Conservation (phyloP, 92 coral and sea anemone genomes). For the Heteractis magnifica region DNA sequence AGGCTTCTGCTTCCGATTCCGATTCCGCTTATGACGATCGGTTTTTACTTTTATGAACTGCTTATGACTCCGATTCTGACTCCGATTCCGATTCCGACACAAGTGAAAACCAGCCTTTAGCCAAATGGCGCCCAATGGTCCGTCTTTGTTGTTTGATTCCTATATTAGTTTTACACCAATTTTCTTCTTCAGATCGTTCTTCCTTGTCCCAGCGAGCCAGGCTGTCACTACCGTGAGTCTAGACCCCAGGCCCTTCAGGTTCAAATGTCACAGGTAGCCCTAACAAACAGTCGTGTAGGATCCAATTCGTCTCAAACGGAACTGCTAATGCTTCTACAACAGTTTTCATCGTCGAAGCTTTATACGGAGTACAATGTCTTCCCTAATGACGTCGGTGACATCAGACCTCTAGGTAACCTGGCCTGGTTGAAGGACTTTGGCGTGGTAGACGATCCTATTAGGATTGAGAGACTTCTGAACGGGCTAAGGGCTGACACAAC, state of each 20-base stretch:
- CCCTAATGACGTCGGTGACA: constrained; percentile 69
- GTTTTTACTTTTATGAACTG: too few species aligned
- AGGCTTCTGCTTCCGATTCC: too few species aligned
- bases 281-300: constrained; percentile 89
- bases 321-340: constrained; percentile 81
- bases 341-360: constrained; percentile 49
- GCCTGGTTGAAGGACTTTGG: constrained; percentile 94
- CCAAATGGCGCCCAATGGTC: too few species aligned
- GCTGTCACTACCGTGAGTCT: constrained; percentile 73
- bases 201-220: constrained; percentile 89
- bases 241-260: constrained; percentile 96
- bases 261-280: constrained; percentile 82
- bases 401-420: constrained; percentile 76
- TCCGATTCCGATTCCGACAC: too few species aligned
- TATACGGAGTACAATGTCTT: constrained; percentile 64
- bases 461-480: constrained; percentile 52
- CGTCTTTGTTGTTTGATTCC: too few species aligned
- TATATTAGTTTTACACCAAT: too few species aligned
- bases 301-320: constrained; percentile 80
- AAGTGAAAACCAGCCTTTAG: too few species aligned
- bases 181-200: constrained; percentile 58
- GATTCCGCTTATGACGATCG: too few species aligned
- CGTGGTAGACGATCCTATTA: constrained; percentile 53
- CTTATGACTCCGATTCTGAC: too few species aligned
- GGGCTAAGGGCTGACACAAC: constrained; percentile 51